Evolutionary conservation across 1,140 invertebrate species (phyloP).

Genomic region (Cydia fagiglandana): DNA sequence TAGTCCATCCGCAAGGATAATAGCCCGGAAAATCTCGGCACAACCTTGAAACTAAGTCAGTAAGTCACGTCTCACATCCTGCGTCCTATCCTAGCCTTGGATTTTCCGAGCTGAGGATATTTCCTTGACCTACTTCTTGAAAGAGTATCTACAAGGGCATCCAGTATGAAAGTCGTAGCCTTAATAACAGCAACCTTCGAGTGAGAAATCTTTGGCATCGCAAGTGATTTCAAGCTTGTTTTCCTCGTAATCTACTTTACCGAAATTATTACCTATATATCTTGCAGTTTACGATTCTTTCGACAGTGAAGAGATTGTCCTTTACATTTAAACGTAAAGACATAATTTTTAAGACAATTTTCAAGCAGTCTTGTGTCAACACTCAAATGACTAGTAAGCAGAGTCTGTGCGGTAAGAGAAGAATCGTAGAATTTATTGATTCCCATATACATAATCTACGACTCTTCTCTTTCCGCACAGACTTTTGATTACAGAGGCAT

Average conservation of each 20-base stretch:
- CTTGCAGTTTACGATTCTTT: background rate
- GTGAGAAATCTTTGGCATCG: conserved; percentile 17
- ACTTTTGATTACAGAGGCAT: background rate
- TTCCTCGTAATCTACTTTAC: background rate
- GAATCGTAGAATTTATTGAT: too few relatives aligned
- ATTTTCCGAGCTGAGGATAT: conserved; percentile 39
- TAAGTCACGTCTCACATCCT: conserved; percentile 37
- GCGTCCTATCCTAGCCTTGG: conserved; percentile 9
- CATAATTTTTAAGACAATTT: too few relatives aligned
- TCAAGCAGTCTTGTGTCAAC: too few relatives aligned
- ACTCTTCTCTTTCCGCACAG: too few relatives aligned
- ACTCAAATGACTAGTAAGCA: background rate
- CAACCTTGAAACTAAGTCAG: conserved; percentile 13
- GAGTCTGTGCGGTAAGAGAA: too few relatives aligned
- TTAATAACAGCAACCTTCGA: conserved; percentile 16
- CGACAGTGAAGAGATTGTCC: too few relatives aligned
- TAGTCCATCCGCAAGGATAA: conserved; percentile 35
- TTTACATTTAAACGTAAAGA: too few relatives aligned
- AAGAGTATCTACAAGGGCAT: conserved; percentile 28
- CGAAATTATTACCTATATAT: background rate
- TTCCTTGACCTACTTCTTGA: conserved; percentile 41
- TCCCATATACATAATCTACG: too few relatives aligned
- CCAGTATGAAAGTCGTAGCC: conserved; percentile 9
- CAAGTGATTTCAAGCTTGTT: background rate
- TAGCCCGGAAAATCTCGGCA: background rate